Evolutionary conservation across 1,140 invertebrate species (phyloP), one percentile per base, ranked within the genome.

Genomic region (Calephelis virginiensis): DNA sequence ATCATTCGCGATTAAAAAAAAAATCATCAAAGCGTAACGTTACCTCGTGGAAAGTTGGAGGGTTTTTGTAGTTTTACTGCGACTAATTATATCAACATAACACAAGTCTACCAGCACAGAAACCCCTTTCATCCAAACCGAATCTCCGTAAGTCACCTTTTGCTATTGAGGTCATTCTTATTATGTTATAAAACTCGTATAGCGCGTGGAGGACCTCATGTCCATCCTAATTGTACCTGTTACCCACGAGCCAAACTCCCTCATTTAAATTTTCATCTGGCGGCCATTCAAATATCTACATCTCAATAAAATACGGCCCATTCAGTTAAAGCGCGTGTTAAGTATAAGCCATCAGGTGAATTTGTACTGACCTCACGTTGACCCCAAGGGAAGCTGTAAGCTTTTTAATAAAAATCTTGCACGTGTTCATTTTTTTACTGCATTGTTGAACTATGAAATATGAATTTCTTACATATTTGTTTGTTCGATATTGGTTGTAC

Each of bases 281-380:
- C 38, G 56, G 53, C 28, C 53, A 56, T 56, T 56, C 53, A 56
- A 56, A 56, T n/a, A 73, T 73, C 66, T 71, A 72, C 66, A 73
- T 74, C 66, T 76, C 67, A 72, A 76, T 76, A 67, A 71, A 75
- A 63, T 53, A 56, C 10, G 17, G 38, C 13, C 45, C 61, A 62
- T 47, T 46, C 17, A 45, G 28, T 56, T 56, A 56, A 72, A 67
- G 62, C 67, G 66, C 69, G 65, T 77, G 68, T 73, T 63, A 7
- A 68, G 75, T 77, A 75, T 67, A 69, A 59, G 49, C 46, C 65
- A 75, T 67, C 71, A 59, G 49, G 49, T 67, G 59, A 72, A 66
- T 61, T 64, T 72, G 69, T 69, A 66, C 50, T 79, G 73, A 77
- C 75, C 78, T 65, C 60, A 59, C 50, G 48, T 43, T 77, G 71